Base-by-base conservation (phyloP, 2,113 vertebrate genomes). In the Eira barbara region DNA sequence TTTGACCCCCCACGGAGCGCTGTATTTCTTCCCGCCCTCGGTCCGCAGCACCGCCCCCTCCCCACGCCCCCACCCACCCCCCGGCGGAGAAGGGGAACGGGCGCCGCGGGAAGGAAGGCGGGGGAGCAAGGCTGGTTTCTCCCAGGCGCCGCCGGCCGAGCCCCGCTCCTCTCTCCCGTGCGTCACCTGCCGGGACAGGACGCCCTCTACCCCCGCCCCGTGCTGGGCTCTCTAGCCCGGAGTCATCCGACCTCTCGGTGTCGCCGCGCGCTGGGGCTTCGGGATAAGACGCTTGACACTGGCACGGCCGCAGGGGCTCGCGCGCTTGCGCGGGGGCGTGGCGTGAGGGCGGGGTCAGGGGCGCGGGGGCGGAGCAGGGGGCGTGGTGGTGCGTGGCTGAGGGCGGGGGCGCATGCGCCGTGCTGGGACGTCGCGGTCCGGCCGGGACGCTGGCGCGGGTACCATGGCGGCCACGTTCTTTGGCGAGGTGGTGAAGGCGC, bases 401-500 rank as follows among this genome's bases (percentile, higher is more conserved):
- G 67, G 65, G 34, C 7, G 36, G 0, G 8, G 4, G 36, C 96
- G 96, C 76, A 6, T 67, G 96, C 96, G 96, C 71, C 0, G 2
- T 31, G 0, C 1, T 1, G 29, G 3, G 4, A 31, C 9, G 14
- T 3, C 20, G 34, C 65, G 0, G 59, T 52, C 18, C 10, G 25
- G 25, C 52, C 0, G 1, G 13, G n/a, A 7, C 0, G 3, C 21
- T 0, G 7, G 3, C 1, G 0, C 3, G 2, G 27, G 0, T 1
- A 0, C 0, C 0, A 96, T 78, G 36, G 99, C 99, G 89, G 99
- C 99, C 63, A 99, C 99, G 0, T 99, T 99, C 80, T 99, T 99
- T 23, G 99, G 99, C 0, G 99, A 99, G 97, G 99, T 99, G 71
- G 98, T 99, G 39, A 95, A 96, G 20, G 97, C 97, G 0, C 98